A percentile compares a stretch with the other conserved stretches of the same genome.
These are phyloP conservation scores for Homarus gammarus DNA, from an alignment of 2,888 invertebrate genomes.

Conservation along the genomic window DNA sequence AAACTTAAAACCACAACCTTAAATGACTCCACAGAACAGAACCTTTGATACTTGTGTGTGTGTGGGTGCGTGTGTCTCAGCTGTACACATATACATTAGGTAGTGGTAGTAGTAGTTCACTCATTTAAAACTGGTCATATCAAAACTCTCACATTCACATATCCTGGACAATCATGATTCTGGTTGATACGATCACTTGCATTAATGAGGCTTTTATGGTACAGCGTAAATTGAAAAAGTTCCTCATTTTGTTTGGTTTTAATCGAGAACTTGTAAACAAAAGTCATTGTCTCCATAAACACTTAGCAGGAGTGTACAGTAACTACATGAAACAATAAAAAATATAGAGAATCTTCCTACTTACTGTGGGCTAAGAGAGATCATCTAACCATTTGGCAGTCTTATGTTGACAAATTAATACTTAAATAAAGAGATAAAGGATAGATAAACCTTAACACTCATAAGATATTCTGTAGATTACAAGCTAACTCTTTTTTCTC, in stretches of 20 bases:
- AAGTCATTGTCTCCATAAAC: not conserved
- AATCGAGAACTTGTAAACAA: not conserved
- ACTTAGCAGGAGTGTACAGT: not conserved
- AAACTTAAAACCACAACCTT: constrained; percentile 21
- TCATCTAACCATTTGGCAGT: constrained; percentile 62
- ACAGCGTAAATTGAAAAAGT: not conserved
- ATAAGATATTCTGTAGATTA: constrained; percentile 38
- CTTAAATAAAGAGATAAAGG: constrained; percentile 36
- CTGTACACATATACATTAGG: not conserved
- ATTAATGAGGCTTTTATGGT: not conserved
- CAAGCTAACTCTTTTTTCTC: constrained; percentile 24
- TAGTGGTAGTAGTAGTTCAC: too few relatives aligned
- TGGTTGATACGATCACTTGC: not conserved
- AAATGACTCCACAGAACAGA: not conserved
- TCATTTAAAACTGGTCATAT: not conserved
- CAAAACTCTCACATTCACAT: not conserved
- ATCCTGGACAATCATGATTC: not conserved
- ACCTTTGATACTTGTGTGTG: constrained; percentile 5
- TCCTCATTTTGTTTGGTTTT: too few relatives aligned
- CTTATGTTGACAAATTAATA: constrained; percentile 28
- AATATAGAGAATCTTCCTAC: constrained; percentile 35
- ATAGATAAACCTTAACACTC: constrained; percentile 55
- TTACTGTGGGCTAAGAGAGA: constrained; percentile 48
- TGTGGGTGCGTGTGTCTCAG: too few relatives aligned
- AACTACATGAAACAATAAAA: constrained; percentile 29